A percentile compares a stretch with the other conserved stretches of the same genome.
phyloP scores from a whole-genome alignment of 2,113 vertebrate genomes.

The Nibea albiflora region DNA sequence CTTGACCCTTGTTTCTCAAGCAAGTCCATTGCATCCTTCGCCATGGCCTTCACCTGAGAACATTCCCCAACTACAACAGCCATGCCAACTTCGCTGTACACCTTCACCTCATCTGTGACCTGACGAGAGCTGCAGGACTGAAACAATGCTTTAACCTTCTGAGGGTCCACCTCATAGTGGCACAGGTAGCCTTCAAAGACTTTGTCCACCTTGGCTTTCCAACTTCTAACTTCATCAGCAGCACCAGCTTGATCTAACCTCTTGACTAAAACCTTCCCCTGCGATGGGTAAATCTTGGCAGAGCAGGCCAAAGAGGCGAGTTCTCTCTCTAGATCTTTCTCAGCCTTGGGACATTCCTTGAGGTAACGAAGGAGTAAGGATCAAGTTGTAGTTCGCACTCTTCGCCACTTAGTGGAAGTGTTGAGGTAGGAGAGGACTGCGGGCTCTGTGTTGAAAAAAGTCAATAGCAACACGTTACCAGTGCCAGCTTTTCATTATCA shows the following conservation, averaged over 20 bases:
- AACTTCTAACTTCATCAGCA: not conserved
- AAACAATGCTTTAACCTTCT: slow-evolving; percentile 46
- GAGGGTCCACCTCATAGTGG: slow-evolving; percentile 35
- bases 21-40: not conserved
- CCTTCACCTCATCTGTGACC: slow-evolving; percentile 23
- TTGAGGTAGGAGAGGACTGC: not conserved
- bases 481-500: not conserved
- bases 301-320: slow-evolving; percentile 11
- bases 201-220: slow-evolving; percentile 29
- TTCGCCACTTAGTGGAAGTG: slow-evolving; percentile 12
- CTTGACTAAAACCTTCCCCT: slow-evolving; percentile 4
- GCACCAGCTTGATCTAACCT: not conserved
- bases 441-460: slow-evolving; percentile 29
- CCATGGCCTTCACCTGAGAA: slow-evolving; percentile 7
- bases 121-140: not conserved
- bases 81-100: slow-evolving; percentile 4
- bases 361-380: slow-evolving; percentile 43
- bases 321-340: slow-evolving; percentile 8
- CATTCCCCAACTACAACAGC: slow-evolving; percentile 49
- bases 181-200: slow-evolving; percentile 20
- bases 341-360: slow-evolving; percentile 34
- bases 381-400: slow-evolving; percentile 34
- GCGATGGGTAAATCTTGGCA: slow-evolving; percentile 42
- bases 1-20: not conserved
- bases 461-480: not conserved